Conservation (phyloP, 2,113 vertebrate genomes). For the Melanostigma gelatinosum region DNA sequence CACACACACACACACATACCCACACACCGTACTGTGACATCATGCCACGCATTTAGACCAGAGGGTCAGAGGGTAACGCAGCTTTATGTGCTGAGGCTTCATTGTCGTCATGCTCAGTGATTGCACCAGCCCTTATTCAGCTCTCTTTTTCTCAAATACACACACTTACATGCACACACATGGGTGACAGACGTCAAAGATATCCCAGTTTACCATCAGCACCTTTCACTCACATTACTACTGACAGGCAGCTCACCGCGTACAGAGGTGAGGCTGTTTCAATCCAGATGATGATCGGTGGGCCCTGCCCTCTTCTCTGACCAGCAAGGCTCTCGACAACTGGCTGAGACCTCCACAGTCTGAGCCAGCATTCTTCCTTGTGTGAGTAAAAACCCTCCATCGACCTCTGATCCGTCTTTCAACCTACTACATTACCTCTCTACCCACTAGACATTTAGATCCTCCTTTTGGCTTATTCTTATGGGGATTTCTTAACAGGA, state of each 20-base stretch:
- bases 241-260: slow-evolving; percentile 25
- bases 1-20: slow-evolving; percentile 28
- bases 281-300: slow-evolving; percentile 41
- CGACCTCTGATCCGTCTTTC: slow-evolving; percentile 21
- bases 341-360: slow-evolving; percentile 11
- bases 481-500: slow-evolving; percentile 20
- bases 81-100: slow-evolving; percentile 58
- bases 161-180: slow-evolving; percentile 19
- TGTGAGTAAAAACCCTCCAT: slow-evolving; percentile 24
- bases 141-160: slow-evolving; percentile 32
- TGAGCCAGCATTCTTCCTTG: slow-evolving; percentile 16
- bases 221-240: slow-evolving; percentile 24
- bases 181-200: slow-evolving; percentile 3
- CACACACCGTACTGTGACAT: slow-evolving; percentile 64
- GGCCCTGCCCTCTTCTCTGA: slow-evolving; percentile 27
- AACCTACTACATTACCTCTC: slow-evolving; percentile 38
- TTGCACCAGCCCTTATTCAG: slow-evolving; percentile 52
- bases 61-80: slow-evolving; percentile 67
- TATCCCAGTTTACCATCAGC: slow-evolving; percentile 25
- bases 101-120: slow-evolving; percentile 52
- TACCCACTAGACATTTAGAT: slow-evolving; percentile 43
- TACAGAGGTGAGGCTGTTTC: slow-evolving; percentile 45
- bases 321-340: slow-evolving; percentile 22
- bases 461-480: slow-evolving; percentile 40
- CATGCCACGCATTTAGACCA: slow-evolving; percentile 65